These are phyloP conservation scores for Basileuterus tristriatus DNA, from an alignment of 2,797 vertebrate genomes.

Conservation along the genomic window DNA sequence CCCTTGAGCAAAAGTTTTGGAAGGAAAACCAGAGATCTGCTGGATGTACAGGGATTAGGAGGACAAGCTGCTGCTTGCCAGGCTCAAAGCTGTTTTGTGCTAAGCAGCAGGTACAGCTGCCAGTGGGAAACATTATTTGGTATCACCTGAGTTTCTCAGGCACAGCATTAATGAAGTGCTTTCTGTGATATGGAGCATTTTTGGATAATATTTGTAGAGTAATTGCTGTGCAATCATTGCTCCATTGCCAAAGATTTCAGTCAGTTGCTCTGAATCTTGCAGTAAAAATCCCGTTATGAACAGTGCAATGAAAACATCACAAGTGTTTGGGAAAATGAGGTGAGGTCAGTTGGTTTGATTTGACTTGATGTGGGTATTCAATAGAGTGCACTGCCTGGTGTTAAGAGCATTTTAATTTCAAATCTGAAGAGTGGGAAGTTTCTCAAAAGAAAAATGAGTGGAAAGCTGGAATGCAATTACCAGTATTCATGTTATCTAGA, in stretches of 20 bases:
- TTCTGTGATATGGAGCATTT: slow-evolving; percentile 58
- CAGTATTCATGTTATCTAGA: background rate
- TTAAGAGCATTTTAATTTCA: background rate
- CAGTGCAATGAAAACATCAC: background rate
- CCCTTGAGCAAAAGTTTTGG: background rate
- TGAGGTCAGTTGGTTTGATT: slow-evolving; percentile 41
- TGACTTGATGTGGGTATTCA: slow-evolving; percentile 11
- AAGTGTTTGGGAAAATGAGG: slow-evolving; percentile 2
- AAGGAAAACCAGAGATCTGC: background rate
- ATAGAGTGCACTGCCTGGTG: background rate
- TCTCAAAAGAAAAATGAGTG: slow-evolving; percentile 16
- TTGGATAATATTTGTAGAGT: slow-evolving; percentile 46
- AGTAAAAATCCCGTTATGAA: slow-evolving; percentile 8
- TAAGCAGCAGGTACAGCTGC: slow-evolving; percentile 35
- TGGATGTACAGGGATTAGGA: background rate
- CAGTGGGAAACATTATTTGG: slow-evolving; percentile 28
- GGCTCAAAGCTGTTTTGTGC: slow-evolving; percentile 1
- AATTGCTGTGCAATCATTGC: slow-evolving; percentile 42
- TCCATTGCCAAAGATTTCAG: slow-evolving; percentile 44
- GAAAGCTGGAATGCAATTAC: slow-evolving; percentile 5
- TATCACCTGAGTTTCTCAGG: slow-evolving; percentile 25
- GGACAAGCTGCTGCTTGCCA: background rate
- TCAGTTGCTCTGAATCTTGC: slow-evolving; percentile 18
- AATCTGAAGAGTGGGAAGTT: slow-evolving; percentile 1
- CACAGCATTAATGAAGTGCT: slow-evolving; percentile 26